A percentile compares a stretch with the other conserved stretches of the same genome.
phyloP scores from a whole-genome alignment of 2,888 invertebrate genomes.

The Pharmacophagus antenor region DNA sequence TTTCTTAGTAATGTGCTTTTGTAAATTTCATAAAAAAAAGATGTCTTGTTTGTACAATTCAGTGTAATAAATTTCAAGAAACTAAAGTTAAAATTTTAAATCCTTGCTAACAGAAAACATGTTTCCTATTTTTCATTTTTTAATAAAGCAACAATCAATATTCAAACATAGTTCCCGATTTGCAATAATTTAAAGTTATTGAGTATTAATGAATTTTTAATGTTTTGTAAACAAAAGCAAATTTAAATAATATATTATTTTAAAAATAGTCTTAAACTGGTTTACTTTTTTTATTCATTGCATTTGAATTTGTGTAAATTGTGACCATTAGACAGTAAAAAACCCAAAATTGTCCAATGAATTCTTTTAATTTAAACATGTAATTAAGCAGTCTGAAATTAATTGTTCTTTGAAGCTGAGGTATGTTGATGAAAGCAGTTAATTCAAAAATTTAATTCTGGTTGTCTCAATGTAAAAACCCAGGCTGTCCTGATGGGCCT shows the following conservation, averaged over 20 bases:
- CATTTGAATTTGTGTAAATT: constrained; percentile 12
- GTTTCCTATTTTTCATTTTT: neutral
- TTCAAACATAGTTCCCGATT: neutral
- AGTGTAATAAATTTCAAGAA: too few relatives aligned
- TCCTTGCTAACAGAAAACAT: too few relatives aligned
- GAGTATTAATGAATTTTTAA: constrained; percentile 11
- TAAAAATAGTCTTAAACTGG: neutral
- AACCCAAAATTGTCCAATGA: neutral
- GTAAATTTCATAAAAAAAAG: too few relatives aligned
- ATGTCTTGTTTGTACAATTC: too few relatives aligned
- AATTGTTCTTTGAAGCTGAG: neutral
- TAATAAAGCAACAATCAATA: too few relatives aligned
- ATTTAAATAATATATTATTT: neutral
- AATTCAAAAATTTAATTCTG: too few relatives aligned
- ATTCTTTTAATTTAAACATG: neutral
- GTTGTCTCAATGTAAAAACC: too few relatives aligned
- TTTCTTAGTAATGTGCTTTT: too few relatives aligned
- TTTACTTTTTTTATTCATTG: neutral
- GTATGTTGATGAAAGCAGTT: neutral
- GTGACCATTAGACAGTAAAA: neutral
- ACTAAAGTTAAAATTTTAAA: too few relatives aligned
- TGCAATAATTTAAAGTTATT: neutral
- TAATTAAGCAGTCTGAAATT: neutral
- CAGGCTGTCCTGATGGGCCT: too few relatives aligned
- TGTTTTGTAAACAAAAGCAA: constrained; percentile 13